Evolutionary conservation across 1,140 invertebrate species (phyloP).

Genomic region (Anoplophora glabripennis): DNA sequence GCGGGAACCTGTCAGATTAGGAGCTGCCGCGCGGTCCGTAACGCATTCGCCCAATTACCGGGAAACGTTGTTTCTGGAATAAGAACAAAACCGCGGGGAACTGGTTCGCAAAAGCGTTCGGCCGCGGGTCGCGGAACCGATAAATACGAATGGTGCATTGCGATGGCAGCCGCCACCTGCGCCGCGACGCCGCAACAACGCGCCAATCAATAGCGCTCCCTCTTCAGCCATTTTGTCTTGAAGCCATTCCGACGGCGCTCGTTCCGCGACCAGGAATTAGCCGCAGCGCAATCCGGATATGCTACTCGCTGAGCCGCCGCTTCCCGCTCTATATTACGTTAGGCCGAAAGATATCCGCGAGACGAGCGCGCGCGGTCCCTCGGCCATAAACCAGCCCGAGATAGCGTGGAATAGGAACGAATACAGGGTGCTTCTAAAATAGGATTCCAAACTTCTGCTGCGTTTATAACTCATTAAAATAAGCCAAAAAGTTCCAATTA

Average conservation of each 20-base stretch:
- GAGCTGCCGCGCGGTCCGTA: conserved; percentile 1
- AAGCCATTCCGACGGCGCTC: conserved; percentile 34
- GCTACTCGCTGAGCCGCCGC: background rate
- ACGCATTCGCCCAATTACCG: conserved; percentile 9
- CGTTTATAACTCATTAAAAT: no score
- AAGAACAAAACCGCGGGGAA: no score
- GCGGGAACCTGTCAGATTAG: background rate
- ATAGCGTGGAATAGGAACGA: no score
- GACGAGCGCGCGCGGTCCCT: no score
- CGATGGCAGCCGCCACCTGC: conserved; percentile 42
- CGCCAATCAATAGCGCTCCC: conserved; percentile 49
- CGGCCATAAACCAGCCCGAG: no score
- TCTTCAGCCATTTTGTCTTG: conserved; percentile 50
- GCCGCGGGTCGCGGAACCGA: conserved; percentile 18
- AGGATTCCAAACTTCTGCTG: no score
- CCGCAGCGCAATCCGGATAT: background rate
- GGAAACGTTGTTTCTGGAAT: conserved; percentile 3
- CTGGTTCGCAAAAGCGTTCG: no score
- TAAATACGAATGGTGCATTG: conserved; percentile 47
- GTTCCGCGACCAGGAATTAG: conserved; percentile 14
- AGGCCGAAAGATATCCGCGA: no score
- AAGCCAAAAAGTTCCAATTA: no score
- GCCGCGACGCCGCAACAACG: conserved; percentile 41
- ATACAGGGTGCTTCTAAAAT: no score
- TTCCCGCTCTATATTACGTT: background rate